These are phyloP conservation scores for Pipistrellus kuhlii DNA, from an alignment of 2,797 vertebrate genomes.

Conservation along the genomic window DNA sequence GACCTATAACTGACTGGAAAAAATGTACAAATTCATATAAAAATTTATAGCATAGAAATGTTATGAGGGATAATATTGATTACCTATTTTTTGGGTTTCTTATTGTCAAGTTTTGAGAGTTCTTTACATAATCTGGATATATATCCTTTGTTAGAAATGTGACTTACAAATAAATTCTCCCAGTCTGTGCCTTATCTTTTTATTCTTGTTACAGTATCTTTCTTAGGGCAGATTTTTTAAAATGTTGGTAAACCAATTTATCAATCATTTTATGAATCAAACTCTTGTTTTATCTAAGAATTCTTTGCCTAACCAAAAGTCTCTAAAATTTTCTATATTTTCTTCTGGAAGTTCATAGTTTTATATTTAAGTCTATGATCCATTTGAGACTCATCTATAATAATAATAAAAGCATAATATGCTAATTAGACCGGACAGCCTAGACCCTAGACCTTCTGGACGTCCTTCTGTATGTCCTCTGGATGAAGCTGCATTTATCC, in stretches of 20 bases:
- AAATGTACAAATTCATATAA: constrained; percentile 27
- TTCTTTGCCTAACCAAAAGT: background rate
- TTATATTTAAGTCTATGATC: background rate
- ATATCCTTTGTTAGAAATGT: constrained; percentile 4
- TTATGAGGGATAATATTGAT: constrained; percentile 5
- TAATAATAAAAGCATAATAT: too few relatives aligned
- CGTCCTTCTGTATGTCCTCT: too few relatives aligned
- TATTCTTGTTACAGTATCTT: background rate
- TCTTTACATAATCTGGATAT: constrained; percentile 14
- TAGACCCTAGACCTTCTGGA: too few relatives aligned
- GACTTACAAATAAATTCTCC: background rate
- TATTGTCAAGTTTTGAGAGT: constrained; percentile 25
- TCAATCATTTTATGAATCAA: background rate
- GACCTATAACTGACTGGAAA: background rate
- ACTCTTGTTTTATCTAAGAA: background rate
- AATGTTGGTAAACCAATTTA: background rate
- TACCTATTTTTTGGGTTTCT: background rate
- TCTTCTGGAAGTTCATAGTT: background rate
- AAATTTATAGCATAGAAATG: background rate
- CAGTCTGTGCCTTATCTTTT: background rate
- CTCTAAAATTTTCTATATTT: background rate
- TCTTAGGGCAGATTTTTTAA: constrained; percentile 15
- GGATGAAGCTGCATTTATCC: too few relatives aligned
- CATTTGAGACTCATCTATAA: background rate
- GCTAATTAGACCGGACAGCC: too few relatives aligned